Evolutionary conservation across 2,113 vertebrate species (phyloP).

Genomic region (Apodemus speciosus): DNA sequence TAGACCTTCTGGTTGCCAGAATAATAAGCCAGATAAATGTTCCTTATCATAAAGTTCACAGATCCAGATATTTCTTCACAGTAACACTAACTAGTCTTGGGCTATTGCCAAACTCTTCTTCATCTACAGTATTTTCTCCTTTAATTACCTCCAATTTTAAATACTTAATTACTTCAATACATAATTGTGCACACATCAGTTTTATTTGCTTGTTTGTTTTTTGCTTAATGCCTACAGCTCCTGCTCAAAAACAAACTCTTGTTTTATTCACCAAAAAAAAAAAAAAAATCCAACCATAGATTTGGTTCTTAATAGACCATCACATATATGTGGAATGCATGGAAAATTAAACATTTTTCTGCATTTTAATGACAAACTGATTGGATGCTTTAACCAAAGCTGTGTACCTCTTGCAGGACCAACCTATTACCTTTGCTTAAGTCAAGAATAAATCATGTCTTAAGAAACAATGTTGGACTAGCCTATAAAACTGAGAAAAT

Average conservation of each 20-base stretch:
- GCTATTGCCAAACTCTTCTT: neutral
- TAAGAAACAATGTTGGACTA: neutral
- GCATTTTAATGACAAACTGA: neutral
- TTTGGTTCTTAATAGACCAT: neutral
- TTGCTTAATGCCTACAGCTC: neutral
- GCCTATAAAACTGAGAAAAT: neutral
- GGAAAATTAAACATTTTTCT: constrained; percentile 47
- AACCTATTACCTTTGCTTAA: constrained; percentile 18
- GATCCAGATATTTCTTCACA: neutral
- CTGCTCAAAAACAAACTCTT: constrained; percentile 12
- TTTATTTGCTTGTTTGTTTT: constrained; percentile 8
- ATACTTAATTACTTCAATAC: neutral
- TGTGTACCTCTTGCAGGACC: neutral
- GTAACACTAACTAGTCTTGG: neutral
- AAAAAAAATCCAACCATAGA: neutral
- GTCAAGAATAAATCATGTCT: neutral
- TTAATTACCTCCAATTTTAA: constrained; percentile 31
- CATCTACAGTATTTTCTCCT: neutral
- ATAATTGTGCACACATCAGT: neutral
- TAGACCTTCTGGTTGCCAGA: neutral
- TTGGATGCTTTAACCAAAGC: constrained; percentile 7
- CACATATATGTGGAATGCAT: constrained; percentile 29
- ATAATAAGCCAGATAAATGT: neutral
- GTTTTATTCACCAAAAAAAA: constrained; percentile 26
- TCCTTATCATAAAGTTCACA: neutral